A percentile compares a stretch with the other conserved stretches of the same genome.
phyloP scores from a whole-genome alignment of 2,113 vertebrate species.

The Pycnonotus jocosus region DNA sequence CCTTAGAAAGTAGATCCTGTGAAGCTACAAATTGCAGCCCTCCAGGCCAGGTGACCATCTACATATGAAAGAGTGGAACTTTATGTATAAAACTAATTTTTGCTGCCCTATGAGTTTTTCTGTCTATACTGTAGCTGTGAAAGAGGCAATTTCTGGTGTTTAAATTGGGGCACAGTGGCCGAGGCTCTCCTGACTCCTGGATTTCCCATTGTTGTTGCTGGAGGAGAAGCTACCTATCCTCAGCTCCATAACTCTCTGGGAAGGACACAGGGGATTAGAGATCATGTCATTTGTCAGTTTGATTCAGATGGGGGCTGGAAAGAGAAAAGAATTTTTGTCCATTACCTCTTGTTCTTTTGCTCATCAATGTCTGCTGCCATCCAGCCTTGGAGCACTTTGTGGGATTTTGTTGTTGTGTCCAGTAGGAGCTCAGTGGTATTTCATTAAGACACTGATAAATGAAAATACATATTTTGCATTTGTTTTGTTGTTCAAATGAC shows the following conservation, averaged over 20 bases:
- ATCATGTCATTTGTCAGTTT: background rate
- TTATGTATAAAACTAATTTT: background rate
- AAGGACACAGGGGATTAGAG: background rate
- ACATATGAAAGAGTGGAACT: background rate
- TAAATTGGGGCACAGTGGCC: background rate
- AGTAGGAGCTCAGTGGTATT: background rate
- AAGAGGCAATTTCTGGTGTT: background rate
- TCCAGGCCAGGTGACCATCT: background rate
- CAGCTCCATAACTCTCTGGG: background rate
- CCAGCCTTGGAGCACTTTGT: background rate
- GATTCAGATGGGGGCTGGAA: background rate
- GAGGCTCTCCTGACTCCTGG: background rate
- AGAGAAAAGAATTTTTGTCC: background rate
- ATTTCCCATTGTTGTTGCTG: background rate
- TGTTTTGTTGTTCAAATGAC: background rate
- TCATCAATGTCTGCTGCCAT: background rate
- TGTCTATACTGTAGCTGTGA: background rate
- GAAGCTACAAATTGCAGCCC: background rate
- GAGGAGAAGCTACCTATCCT: background rate
- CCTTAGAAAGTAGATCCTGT: background rate
- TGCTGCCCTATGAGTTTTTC: background rate
- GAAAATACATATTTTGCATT: background rate
- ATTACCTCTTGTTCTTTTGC: background rate
- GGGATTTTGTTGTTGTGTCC: background rate
- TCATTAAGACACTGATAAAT: background rate